Evolutionary conservation across 2,888 invertebrate species (phyloP).

Genomic region (Heliconius cydno): DNA sequence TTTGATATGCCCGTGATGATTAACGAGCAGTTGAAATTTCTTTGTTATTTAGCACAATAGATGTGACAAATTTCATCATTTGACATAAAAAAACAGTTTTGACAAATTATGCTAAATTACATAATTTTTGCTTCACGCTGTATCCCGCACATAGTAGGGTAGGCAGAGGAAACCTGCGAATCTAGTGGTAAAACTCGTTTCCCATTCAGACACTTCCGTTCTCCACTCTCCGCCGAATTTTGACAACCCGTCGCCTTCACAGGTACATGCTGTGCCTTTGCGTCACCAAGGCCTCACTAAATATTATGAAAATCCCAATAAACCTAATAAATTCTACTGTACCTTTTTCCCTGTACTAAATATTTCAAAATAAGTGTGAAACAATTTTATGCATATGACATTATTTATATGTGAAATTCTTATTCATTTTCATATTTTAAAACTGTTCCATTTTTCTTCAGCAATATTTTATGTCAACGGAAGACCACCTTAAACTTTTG

Average conservation of each 20-base stretch:
- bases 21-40: slow-evolving; percentile 27
- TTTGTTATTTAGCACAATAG: slow-evolving; percentile 14
- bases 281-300: no score
- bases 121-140: not conserved
- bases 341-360: no score
- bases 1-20: slow-evolving; percentile 16
- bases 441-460: slow-evolving; percentile 9
- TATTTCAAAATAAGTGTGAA: no score
- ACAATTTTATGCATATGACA: not conserved
- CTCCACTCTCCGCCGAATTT: no score
- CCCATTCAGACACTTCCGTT: no score
- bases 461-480: slow-evolving; percentile 13
- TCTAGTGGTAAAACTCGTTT: no score
- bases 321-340: no score
- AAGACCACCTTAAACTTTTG: slow-evolving; percentile 9
- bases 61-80: slow-evolving; percentile 12
- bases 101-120: not conserved
- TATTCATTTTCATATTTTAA: not conserved
- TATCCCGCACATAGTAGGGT: no score
- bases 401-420: not conserved
- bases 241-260: no score
- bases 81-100: not conserved
- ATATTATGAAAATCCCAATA: no score
- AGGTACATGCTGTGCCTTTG: no score
- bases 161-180: no score